Evolutionary conservation across 35 echinoderm and acorn worm species (phyloP).

Genomic region (Nesometra sesokonis): DNA sequence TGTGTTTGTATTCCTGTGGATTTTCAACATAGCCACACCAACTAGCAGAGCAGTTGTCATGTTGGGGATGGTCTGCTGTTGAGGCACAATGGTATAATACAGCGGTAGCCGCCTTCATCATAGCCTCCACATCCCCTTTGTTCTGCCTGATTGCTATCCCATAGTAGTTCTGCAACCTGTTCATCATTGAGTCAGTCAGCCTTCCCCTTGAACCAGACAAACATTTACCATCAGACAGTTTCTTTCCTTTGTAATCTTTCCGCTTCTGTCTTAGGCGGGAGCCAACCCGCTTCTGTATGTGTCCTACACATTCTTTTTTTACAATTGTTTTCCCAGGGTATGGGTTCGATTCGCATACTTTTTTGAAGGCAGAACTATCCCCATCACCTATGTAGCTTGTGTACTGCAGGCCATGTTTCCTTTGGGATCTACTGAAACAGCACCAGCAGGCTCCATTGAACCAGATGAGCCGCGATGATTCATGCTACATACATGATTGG

Average conservation of each 20-base stretch:
- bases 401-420: constrained; percentile 6
- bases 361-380: constrained; percentile 19
- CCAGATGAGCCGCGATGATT: not conserved
- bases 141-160: constrained; percentile 11
- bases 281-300: constrained; percentile 17
- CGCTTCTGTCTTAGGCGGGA: not conserved
- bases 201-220: not conserved
- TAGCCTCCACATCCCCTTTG: not conserved
- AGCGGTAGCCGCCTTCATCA: not conserved
- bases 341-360: constrained; percentile 16
- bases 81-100: not conserved
- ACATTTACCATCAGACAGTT: constrained; percentile 7
- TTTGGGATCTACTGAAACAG: constrained; percentile 17
- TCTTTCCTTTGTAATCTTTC: constrained; percentile 10
- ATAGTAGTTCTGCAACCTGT: constrained; percentile 20
- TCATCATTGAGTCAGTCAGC: constrained; percentile 7
- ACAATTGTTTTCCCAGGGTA: not conserved
- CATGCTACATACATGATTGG: not conserved
- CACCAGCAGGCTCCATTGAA: constrained; percentile 24
- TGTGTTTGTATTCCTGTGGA: no score
- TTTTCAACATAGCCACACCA: no score
- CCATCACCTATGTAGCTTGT: constrained; percentile 33
- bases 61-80: not conserved
- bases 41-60: no score
- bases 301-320: constrained; percentile 15